Conservation (phyloP, 2,888 invertebrate genomes). For the Acronicta alni region DNA sequence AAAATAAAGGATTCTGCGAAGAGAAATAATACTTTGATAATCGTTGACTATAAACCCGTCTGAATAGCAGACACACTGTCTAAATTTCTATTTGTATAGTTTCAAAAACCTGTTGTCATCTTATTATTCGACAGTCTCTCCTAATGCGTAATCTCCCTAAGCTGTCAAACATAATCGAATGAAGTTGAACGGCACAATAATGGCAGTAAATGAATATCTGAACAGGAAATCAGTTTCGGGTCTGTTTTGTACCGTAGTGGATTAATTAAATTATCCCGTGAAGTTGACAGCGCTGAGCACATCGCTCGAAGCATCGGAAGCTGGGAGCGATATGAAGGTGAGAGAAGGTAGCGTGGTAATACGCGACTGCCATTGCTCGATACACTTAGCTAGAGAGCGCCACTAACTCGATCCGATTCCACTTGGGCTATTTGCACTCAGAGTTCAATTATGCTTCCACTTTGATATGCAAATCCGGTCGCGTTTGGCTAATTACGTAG, state of each 20-base stretch:
- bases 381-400: constrained; percentile 77
- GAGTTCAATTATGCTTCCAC: constrained; percentile 86
- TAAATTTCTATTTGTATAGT: too few relatives aligned
- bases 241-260: constrained; percentile 77
- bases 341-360: constrained; percentile 40
- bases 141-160: constrained; percentile 38
- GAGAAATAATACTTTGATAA: too few relatives aligned
- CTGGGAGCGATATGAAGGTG: constrained; percentile 49
- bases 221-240: constrained; percentile 82
- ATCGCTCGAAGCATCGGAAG: constrained; percentile 53
- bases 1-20: too few relatives aligned
- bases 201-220: constrained; percentile 83
- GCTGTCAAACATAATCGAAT: constrained; percentile 75
- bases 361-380: constrained; percentile 66
- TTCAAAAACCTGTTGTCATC: constrained; percentile 40
- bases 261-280: constrained; percentile 85
- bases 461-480: constrained; percentile 88
- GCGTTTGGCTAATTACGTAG: constrained; percentile 86
- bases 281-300: constrained; percentile 68
- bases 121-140: constrained; percentile 3
- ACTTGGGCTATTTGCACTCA: constrained; percentile 86
- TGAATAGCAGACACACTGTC: too few relatives aligned
- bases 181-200: constrained; percentile 81
- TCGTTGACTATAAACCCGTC: too few relatives aligned
- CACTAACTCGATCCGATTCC: constrained; percentile 86